phyloP scores from a whole-genome alignment of 2,113 vertebrate genomes.

The Orcinus orca region DNA sequence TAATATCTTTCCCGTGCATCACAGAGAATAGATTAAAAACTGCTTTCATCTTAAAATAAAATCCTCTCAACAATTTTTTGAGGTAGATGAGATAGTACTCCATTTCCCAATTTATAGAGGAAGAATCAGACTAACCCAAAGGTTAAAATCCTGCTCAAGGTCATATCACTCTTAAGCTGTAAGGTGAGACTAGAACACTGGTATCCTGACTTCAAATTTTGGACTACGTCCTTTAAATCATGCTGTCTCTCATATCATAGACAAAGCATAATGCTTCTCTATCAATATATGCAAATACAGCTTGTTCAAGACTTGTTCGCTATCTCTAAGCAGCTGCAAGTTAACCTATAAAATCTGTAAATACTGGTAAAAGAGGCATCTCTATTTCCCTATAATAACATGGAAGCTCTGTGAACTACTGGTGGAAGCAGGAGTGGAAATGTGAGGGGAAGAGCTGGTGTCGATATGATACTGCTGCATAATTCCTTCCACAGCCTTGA shows the following conservation, averaged over 20 bases:
- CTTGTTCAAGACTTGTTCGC: background rate
- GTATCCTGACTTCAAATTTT: background rate
- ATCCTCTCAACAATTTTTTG: background rate
- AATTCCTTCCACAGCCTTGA: background rate
- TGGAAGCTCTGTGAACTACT: background rate
- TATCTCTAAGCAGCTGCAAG: background rate
- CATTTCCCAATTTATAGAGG: background rate
- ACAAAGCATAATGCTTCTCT: background rate
- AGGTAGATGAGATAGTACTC: background rate
- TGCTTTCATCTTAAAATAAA: slow-evolving; percentile 38
- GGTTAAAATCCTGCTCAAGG: background rate
- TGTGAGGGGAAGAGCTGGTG: background rate
- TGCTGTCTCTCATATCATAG: background rate
- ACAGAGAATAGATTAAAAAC: background rate
- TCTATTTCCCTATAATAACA: background rate
- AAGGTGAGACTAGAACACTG: background rate
- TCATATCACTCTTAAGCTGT: background rate
- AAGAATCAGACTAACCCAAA: background rate
- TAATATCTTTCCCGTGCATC: background rate
- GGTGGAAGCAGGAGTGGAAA: background rate
- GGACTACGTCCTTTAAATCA: background rate
- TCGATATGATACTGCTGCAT: background rate
- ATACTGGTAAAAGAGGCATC: background rate
- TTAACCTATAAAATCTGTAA: background rate
- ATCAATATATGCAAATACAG: background rate